A percentile compares a stretch with the other conserved stretches of the same genome.
Evolutionary conservation across 2,113 vertebrate species (phyloP).

Genomic region (Mormyrus lacerda): DNA sequence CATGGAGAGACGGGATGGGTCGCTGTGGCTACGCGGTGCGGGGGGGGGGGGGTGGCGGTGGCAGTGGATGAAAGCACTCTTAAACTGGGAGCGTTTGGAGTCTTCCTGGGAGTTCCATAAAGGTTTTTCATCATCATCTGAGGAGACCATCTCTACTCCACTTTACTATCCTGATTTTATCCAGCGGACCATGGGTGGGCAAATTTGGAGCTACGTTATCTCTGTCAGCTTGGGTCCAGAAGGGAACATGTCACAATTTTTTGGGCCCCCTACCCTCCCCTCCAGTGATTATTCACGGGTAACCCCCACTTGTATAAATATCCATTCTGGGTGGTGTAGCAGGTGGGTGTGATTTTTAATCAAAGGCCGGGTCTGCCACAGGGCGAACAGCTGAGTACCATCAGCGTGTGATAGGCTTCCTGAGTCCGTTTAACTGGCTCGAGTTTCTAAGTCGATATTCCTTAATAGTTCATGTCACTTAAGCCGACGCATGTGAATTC

Average conservation of each 20-base stretch:
- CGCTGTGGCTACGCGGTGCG: not conserved
- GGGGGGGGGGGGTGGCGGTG: too few relatives aligned
- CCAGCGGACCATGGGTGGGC: not conserved
- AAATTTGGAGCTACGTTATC: not conserved
- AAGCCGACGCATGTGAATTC: not conserved
- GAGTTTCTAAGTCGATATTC: not conserved
- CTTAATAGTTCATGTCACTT: not conserved
- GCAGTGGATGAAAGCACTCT: not conserved
- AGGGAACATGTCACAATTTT: constrained; percentile 67
- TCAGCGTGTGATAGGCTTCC: not conserved
- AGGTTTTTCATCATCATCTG: not conserved
- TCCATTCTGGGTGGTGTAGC: constrained; percentile 43
- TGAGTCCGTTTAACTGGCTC: not conserved
- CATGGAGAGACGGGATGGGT: not conserved
- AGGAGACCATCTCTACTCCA: not conserved
- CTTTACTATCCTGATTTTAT: not conserved
- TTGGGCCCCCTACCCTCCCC: constrained; percentile 49
- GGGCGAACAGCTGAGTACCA: not conserved
- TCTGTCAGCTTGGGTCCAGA: constrained; percentile 43
- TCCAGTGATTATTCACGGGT: constrained; percentile 53
- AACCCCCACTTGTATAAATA: constrained; percentile 44
- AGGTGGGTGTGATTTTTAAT: not conserved
- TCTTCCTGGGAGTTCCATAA: not conserved
- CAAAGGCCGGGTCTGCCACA: not conserved
- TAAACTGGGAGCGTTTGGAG: not conserved